A percentile compares a stretch with the other conserved stretches of the same genome.
Evolutionary conservation across 2,888 invertebrate species (phyloP).

Genomic region (Lumbricus terrestris): DNA sequence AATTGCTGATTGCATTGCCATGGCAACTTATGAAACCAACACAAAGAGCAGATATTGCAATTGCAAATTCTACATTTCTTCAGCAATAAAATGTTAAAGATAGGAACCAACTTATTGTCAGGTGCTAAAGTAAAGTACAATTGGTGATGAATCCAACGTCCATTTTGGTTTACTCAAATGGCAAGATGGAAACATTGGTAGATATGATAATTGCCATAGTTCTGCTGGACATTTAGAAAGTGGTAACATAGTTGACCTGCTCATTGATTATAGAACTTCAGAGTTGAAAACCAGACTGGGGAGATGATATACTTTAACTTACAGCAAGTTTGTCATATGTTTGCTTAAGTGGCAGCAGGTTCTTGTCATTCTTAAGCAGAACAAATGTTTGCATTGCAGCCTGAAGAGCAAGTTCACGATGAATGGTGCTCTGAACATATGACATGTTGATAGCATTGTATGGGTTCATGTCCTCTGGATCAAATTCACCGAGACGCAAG

Average conservation of each 20-base stretch:
- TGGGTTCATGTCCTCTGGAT: slow-evolving; percentile 47
- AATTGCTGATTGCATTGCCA: no score
- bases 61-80: neutral
- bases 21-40: no score
- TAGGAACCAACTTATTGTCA: neutral
- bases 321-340: slow-evolving; percentile 37
- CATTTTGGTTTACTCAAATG: no score
- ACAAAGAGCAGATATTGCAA: neutral
- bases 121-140: neutral
- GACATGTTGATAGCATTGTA: slow-evolving; percentile 42
- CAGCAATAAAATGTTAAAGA: neutral
- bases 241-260: neutral
- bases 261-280: neutral
- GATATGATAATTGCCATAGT: neutral
- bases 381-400: slow-evolving; percentile 52
- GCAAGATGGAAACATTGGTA: neutral
- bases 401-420: slow-evolving; percentile 42
- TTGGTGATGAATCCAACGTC: no score
- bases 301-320: slow-evolving; percentile 25
- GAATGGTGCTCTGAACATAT: slow-evolving; percentile 39
- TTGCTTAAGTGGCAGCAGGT: slow-evolving; percentile 36
- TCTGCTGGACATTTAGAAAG: neutral
- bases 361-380: slow-evolving; percentile 46
- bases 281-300: neutral
- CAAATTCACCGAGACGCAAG: slow-evolving; percentile 43